A percentile compares a stretch with the other conserved stretches of the same genome.
These are phyloP conservation scores for Urocynchramus pylzowi DNA, from an alignment of 2,113 vertebrate species.

Conservation along the genomic window DNA sequence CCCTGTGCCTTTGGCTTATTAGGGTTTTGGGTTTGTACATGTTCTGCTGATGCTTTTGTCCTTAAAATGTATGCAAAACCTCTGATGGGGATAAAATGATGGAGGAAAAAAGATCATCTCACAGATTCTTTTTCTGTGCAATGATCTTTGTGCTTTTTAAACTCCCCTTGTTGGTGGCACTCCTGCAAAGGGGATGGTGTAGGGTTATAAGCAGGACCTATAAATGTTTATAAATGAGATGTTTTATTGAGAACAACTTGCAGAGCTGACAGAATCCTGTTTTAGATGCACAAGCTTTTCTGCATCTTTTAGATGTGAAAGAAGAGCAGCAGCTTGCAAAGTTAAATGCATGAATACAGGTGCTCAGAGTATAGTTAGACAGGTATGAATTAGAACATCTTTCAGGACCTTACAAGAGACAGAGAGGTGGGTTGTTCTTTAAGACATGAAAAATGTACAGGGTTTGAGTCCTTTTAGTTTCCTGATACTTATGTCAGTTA, in stretches of 20 bases:
- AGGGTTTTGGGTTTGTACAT: background rate
- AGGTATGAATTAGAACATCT: background rate
- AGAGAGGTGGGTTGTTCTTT: background rate
- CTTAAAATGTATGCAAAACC: background rate
- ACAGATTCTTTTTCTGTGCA: background rate
- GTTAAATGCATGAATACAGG: background rate
- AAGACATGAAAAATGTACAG: background rate
- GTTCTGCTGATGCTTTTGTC: background rate
- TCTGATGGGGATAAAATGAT: background rate
- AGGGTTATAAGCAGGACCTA: background rate
- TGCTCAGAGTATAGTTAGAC: background rate
- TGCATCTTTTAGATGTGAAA: background rate
- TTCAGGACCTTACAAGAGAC: background rate
- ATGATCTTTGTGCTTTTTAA: background rate
- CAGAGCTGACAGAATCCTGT: background rate
- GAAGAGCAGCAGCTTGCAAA: background rate
- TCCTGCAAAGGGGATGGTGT: background rate
- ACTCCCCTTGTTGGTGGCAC: background rate
- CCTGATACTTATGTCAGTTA: background rate
- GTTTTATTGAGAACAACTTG: background rate
- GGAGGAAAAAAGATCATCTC: background rate
- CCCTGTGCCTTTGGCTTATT: background rate
- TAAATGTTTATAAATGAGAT: background rate
- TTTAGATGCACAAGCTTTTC: background rate
- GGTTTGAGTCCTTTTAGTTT: background rate